Conservation (phyloP, 2,888 invertebrate genomes). For the Caenorhabditis afra region DNA sequence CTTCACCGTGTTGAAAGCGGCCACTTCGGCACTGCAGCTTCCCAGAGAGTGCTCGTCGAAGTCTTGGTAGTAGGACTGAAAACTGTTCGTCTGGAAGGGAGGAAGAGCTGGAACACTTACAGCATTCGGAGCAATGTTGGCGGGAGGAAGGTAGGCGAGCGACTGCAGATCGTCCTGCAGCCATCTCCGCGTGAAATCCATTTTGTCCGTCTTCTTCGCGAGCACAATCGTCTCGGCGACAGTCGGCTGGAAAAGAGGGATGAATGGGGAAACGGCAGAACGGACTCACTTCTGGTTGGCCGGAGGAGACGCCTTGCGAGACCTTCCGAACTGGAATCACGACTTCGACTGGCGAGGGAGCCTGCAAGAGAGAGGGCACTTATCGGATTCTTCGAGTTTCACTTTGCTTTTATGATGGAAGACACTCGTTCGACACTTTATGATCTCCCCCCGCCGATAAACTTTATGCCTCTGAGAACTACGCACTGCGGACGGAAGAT, state of each 20-base stretch:
- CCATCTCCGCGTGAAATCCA: constrained; percentile 80
- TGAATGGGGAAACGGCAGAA: background rate
- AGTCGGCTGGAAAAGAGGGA: constrained; percentile 43
- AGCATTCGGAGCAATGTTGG: constrained; percentile 63
- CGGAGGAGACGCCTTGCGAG: constrained; percentile 18
- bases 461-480: constrained; percentile 40
- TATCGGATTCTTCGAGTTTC: constrained; percentile 19
- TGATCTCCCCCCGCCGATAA: constrained; percentile 38
- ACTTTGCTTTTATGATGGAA: constrained; percentile 18
- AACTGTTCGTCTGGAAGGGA: background rate
- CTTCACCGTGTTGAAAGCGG: constrained; percentile 74
- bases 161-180: constrained; percentile 74
- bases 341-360: constrained; percentile 62
- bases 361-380: constrained; percentile 33
- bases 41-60: constrained; percentile 75
- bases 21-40: constrained; percentile 80
- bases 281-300: constrained; percentile 30
- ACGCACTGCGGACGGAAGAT: constrained; percentile 2
- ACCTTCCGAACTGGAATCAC: constrained; percentile 56
- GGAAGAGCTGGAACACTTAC: constrained; percentile 31
- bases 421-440: constrained; percentile 24
- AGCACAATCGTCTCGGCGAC: constrained; percentile 78
- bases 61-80: constrained; percentile 70
- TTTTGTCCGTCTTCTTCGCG: constrained; percentile 76
- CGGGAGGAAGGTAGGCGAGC: constrained; percentile 65